phyloP scores from a whole-genome alignment of 1,140 invertebrate species.

The Drosophila sp. region DNA sequence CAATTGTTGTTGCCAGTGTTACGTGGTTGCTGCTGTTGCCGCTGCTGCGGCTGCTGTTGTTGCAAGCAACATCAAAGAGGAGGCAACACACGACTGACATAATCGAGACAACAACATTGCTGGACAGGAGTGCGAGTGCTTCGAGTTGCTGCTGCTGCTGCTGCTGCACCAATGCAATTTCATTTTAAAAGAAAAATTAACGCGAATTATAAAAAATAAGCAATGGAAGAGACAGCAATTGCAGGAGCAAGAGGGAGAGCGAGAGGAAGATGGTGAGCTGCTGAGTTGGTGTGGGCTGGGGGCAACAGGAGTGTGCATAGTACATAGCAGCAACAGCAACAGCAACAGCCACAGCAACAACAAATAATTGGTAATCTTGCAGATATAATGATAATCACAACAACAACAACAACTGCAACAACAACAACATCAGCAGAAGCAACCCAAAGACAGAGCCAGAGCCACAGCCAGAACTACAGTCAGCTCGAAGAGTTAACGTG shows the following conservation, averaged over 20 bases:
- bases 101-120: conserved; percentile 74
- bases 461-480: conserved; percentile 30
- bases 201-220: conserved; percentile 80
- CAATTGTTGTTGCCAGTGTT: conserved; percentile 22
- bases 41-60: conserved; percentile 20
- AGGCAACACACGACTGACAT: conserved; percentile 79
- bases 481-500: conserved; percentile 66
- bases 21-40: conserved; percentile 8
- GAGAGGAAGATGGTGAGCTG: not conserved
- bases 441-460: conserved; percentile 21
- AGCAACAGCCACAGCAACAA: conserved; percentile 54
- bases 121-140: conserved; percentile 47
- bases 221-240: conserved; percentile 8
- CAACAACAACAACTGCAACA: conserved; percentile 58
- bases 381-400: conserved; percentile 82
- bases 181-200: conserved; percentile 81
- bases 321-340: conserved; percentile 52
- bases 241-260: not conserved
- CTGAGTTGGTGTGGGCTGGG: not conserved
- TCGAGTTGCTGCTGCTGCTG: conserved; percentile 32
- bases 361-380: conserved; percentile 81
- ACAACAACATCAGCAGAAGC: conserved; percentile 42
- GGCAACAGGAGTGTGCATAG: conserved; percentile 54
- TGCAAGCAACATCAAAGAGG: conserved; percentile 72
- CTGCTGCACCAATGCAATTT: conserved; percentile 67